Conservation (phyloP, 2,888 invertebrate species). For the Erynnis tages region DNA sequence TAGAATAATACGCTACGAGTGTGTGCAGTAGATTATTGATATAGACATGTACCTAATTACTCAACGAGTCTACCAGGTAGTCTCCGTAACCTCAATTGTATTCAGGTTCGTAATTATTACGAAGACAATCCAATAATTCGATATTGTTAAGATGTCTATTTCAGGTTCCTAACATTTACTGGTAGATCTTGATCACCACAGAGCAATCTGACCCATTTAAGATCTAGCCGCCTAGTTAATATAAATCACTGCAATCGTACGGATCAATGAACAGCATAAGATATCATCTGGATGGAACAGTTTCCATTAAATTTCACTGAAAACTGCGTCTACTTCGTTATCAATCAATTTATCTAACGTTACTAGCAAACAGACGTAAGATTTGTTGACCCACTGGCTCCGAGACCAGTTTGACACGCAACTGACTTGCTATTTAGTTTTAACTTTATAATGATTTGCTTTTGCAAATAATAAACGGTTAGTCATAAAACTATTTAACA, state of each 20-base stretch:
- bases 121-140: background rate
- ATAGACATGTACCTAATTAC: constrained; percentile 22
- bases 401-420: constrained; percentile 60
- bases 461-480: constrained; percentile 30
- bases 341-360: constrained; percentile 76
- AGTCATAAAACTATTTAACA: constrained; percentile 6
- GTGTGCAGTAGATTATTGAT: constrained; percentile 31
- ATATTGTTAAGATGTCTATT: background rate
- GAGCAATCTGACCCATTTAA: constrained; percentile 30
- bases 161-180: background rate
- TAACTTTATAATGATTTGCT: constrained; percentile 39
- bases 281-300: constrained; percentile 58
- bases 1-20: constrained; percentile 32
- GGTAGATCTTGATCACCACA: constrained; percentile 8
- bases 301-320: constrained; percentile 69
- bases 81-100: background rate
- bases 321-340: constrained; percentile 62
- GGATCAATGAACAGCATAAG: constrained; percentile 52
- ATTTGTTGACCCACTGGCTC: constrained; percentile 63
- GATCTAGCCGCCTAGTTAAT: constrained; percentile 37
- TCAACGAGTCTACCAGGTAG: background rate
- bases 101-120: background rate
- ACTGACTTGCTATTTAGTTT: constrained; percentile 54
- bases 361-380: constrained; percentile 53
- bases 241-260: constrained; percentile 54